Evolutionary conservation across 2,888 invertebrate genomes (phyloP), one percentile per base, ranked within the genome.

Genomic region (Aphidoletes aphidimyza): DNA sequence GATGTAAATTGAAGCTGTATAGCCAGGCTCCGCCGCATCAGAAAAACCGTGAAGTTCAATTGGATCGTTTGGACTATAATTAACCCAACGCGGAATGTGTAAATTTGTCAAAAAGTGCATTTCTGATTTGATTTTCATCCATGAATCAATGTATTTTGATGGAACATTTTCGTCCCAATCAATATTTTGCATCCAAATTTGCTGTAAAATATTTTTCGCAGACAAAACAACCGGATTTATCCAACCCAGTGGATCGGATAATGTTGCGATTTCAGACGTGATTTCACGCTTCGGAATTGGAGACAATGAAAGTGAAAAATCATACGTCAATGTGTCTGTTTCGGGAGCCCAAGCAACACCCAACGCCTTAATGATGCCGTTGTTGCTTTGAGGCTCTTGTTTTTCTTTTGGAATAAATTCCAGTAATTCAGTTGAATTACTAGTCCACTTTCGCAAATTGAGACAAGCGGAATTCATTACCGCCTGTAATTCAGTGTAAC

Each of bases 91-190:
- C 14, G 85, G 84, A 22, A 86, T 83, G 22, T 22, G n/a, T 14
- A 86, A 84, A n/a, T 83, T 14, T 0, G 85, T 8, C 22, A 86
- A 0, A 9, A 30, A 14, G 2, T 34, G 9, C 5, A 86, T 34
- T 14, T 49, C 34, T 9, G 45, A 26, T 17, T 49, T 84, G 49
- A 86, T 84, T 69, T 85, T 78, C 34, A 19, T 22, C 86, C 86
- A 86, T 0, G 26, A 17, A 2, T 22, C 1, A 8, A 84, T 47
- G 2, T 84, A 54, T 9, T 59, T n/a, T 36, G 34, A 14, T n/a
- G 85, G 85, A 11, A 85, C 8, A 17, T 54, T 49, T 59, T 86
- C 86, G 39, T 86, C 85, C 86, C 86, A 86, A 81, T 84, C 39
- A n/a, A 45, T n/a, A 69, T 85, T 84, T 3, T 37, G 1, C 0